Evolutionary conservation across 2,888 invertebrate genomes (phyloP), one percentile per base, ranked within the genome.

Genomic region (Chydorus sphaericus): DNA sequence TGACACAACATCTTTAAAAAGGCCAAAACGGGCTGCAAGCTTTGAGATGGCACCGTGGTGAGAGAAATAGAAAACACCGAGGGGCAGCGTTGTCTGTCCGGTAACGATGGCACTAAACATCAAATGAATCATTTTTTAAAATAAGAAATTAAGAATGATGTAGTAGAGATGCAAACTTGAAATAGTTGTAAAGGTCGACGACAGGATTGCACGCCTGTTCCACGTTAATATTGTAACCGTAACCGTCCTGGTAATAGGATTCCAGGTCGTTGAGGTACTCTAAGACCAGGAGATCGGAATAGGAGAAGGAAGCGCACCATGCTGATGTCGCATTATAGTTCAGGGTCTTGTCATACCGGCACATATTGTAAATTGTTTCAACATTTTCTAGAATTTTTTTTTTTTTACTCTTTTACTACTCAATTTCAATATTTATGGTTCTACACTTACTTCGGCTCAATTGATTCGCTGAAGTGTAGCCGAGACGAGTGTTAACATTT

Each of bases 231-330:
- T 64, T 56, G 57, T 67, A 63, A 2, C 69, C 71, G 63, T 67
- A 68, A 1, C 67, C 66, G 60, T 69, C 69, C 58, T 66, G 67
- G 65, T 69, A 70, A 59, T 69, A 71, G 61, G 68, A 67, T 64
- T 70, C 67, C 23, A 71, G 58, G 59, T 71, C 71, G 56, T 63
- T 63, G 29, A 66, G 62, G 60, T 69, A 70, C 59, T 71, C 70
- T 31, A 71, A 59, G 2, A 66, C 61, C 58, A 62, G 60, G 39
- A 66, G 58, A 36, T 70, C 70, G 10, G 65, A 63, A 26, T 65
- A 60, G 10, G 66, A 63, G 44, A 71, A 63, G 28, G 69, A 50
- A n/a, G 64, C 59, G 59, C 70, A 69, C 70, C 70, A 70, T 3
- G 65, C 63, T 7, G 68, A 68, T 29, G 33, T 29, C 4, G 48